phyloP scores from a whole-genome alignment of 2,113 vertebrate genomes.

The sheep (Ovis aries) region DNA sequence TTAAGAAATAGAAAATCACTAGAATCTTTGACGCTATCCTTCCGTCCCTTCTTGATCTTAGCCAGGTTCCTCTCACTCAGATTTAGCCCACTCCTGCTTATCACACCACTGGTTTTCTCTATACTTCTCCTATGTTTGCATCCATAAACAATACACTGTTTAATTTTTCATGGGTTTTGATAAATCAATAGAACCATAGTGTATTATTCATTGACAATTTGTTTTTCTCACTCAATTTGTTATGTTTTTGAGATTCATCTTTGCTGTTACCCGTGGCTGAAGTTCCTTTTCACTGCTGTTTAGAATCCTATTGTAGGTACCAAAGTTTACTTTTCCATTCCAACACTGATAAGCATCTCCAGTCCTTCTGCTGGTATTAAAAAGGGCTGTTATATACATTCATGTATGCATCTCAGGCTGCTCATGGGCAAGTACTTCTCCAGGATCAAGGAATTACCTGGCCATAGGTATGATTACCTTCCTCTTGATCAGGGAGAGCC shows the following conservation, averaged over 20 bases:
- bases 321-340: background rate
- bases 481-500: background rate
- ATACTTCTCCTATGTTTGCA: too few species aligned
- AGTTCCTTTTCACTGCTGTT: background rate
- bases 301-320: background rate
- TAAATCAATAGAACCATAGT: background rate
- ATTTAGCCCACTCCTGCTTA: background rate
- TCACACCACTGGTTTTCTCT: background rate
- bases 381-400: accelerated
- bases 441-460: background rate
- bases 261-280: background rate
- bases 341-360: background rate
- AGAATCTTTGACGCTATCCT: background rate
- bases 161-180: background rate
- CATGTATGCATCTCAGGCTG: too few species aligned
- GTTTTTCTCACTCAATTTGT: background rate
- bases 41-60: accelerated
- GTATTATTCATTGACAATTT: background rate
- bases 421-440: background rate
- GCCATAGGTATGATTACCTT: background rate
- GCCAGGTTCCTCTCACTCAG: background rate
- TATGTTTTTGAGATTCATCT: background rate
- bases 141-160: background rate
- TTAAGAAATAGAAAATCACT: background rate
- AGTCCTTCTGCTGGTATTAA: background rate